Conservation (phyloP, 2,888 invertebrate species). For the Archaeoteleia sp. region DNA sequence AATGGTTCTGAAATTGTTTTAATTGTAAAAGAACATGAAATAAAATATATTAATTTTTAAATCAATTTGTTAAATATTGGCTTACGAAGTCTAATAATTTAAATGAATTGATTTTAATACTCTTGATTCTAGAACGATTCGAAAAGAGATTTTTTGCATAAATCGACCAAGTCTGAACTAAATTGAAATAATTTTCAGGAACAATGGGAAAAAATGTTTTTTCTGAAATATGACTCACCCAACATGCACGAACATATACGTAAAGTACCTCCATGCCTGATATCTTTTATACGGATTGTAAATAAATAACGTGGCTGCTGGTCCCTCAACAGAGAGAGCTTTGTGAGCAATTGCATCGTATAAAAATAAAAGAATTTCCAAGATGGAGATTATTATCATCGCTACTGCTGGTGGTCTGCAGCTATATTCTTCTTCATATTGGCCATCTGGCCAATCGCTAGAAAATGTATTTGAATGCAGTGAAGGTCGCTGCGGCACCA, state of each 20-base stretch:
- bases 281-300: slow-evolving; percentile 90
- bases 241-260: slow-evolving; percentile 97
- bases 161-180: too few species aligned
- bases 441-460: slow-evolving; percentile 79
- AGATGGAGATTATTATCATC: slow-evolving; percentile 91
- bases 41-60: slow-evolving; percentile 12
- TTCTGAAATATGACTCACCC: too few species aligned
- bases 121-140: too few species aligned
- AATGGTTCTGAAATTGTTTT: not conserved
- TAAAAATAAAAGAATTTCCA: slow-evolving; percentile 85
- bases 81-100: too few species aligned
- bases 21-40: slow-evolving; percentile 2
- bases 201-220: too few species aligned
- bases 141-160: too few species aligned
- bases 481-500: slow-evolving; percentile 77
- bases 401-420: slow-evolving; percentile 95
- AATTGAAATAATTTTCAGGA: too few species aligned
- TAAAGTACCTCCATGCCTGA: slow-evolving; percentile 94
- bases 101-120: too few species aligned
- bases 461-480: slow-evolving; percentile 75
- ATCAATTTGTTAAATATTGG: too few species aligned
- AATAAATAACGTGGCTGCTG: slow-evolving; percentile 87
- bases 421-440: slow-evolving; percentile 93
- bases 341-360: slow-evolving; percentile 66
- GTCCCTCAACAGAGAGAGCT: slow-evolving; percentile 78